These are phyloP conservation scores for Neuroterus valhalla DNA, from an alignment of 1,140 invertebrate species.

Conservation along the genomic window DNA sequence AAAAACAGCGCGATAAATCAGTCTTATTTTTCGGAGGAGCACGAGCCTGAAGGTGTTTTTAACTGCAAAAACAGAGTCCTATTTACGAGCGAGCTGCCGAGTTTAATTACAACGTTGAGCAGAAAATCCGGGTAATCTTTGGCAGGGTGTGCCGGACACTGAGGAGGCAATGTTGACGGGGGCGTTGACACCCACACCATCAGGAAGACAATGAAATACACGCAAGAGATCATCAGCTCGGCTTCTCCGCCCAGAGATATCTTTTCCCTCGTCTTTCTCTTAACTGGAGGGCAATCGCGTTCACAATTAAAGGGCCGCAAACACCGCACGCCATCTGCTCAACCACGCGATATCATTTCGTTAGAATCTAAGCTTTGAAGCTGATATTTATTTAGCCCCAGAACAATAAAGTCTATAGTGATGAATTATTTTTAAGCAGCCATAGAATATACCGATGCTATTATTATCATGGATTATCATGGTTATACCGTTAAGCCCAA, in stretches of 20 bases:
- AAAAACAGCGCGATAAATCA: conserved; percentile 16
- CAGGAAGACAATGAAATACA: conserved; percentile 66
- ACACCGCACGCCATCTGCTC: conserved; percentile 16
- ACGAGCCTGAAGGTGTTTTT: conserved; percentile 17
- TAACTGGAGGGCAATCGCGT: conserved; percentile 51
- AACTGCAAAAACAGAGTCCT: conserved; percentile 41
- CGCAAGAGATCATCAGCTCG: conserved; percentile 58
- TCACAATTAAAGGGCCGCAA: conserved; percentile 44
- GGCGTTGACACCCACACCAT: conserved; percentile 70
- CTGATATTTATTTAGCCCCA: neutral
- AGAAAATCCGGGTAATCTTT: conserved; percentile 47
- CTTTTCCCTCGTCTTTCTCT: conserved; percentile 42
- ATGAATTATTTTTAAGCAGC: too few relatives aligned
- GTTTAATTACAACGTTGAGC: conserved; percentile 60
- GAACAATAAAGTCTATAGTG: too few relatives aligned
- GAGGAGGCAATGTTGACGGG: conserved; percentile 63
- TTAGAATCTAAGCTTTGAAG: neutral
- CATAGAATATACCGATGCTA: too few relatives aligned
- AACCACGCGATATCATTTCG: conserved; percentile 1
- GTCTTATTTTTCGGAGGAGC: conserved; percentile 16
- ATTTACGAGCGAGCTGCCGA: conserved; percentile 52
- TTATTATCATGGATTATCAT: too few relatives aligned
- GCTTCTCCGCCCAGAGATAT: conserved; percentile 58
- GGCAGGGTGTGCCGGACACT: conserved; percentile 63
- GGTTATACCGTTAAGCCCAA: too few relatives aligned